These are phyloP conservation scores for Mellivora capensis DNA, from an alignment of 2,113 vertebrate genomes.

Conservation along the genomic window DNA sequence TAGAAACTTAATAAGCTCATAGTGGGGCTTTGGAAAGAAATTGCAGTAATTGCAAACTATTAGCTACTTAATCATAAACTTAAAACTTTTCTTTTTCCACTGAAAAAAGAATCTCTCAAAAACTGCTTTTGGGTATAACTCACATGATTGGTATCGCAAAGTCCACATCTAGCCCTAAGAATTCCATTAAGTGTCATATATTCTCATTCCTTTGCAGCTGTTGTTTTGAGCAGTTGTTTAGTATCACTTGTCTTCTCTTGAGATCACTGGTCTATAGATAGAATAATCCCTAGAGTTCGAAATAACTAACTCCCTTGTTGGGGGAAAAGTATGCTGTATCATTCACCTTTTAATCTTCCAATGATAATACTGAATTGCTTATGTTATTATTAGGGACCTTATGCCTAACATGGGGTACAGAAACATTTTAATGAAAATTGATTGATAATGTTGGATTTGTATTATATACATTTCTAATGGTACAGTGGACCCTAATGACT, in stretches of 20 bases:
- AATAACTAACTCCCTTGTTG: conserved; percentile 19
- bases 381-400: background rate
- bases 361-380: background rate
- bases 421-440: conserved; percentile 37
- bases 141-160: conserved; percentile 7
- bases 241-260: conserved; percentile 73
- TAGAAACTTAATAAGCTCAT: conserved; percentile 37
- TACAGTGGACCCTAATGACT: background rate
- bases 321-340: background rate
- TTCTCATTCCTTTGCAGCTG: conserved; percentile 78
- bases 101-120: conserved; percentile 25
- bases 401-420: background rate
- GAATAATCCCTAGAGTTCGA: conserved; percentile 9
- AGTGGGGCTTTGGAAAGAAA: conserved; percentile 4
- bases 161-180: conserved; percentile 9
- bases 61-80: conserved; percentile 22
- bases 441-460: conserved; percentile 25
- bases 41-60: background rate
- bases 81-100: background rate
- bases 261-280: conserved; percentile 73
- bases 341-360: background rate
- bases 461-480: background rate
- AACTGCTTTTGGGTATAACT: background rate
- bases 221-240: conserved; percentile 76
- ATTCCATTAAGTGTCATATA: conserved; percentile 48